These are phyloP conservation scores for Trogon melanurus DNA, from an alignment of 2,113 vertebrate species.

Conservation along the genomic window DNA sequence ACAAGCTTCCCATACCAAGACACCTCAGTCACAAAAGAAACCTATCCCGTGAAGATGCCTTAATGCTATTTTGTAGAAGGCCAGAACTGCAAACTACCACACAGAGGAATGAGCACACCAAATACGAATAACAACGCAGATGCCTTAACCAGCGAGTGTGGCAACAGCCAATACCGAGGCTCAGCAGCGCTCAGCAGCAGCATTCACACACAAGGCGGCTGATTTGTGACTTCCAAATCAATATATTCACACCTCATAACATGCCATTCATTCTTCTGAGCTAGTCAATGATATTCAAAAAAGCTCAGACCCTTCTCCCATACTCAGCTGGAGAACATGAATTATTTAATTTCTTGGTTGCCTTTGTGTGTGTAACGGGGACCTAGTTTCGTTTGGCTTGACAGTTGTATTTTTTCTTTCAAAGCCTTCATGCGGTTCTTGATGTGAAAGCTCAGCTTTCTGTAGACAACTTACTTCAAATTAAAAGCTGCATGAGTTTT, in stretches of 20 bases:
- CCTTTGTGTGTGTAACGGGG: slow-evolving; percentile 19
- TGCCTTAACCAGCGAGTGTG: background rate
- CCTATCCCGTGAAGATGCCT: background rate
- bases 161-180: background rate
- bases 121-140: background rate
- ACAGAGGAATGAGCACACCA: background rate
- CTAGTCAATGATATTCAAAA: slow-evolving; percentile 57
- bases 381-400: slow-evolving; percentile 17
- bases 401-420: slow-evolving; percentile 46
- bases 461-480: slow-evolving; percentile 48
- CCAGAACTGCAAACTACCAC: background rate
- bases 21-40: background rate
- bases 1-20: background rate
- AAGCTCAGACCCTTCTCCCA: slow-evolving; percentile 14
- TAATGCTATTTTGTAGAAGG: background rate
- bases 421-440: slow-evolving; percentile 41
- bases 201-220: background rate
- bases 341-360: slow-evolving; percentile 73
- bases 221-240: slow-evolving; percentile 39
- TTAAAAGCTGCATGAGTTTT: slow-evolving; percentile 58
- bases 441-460: slow-evolving; percentile 46
- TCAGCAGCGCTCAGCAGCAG: slow-evolving; percentile 23
- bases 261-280: slow-evolving; percentile 27
- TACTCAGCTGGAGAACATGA: slow-evolving; percentile 52
- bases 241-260: slow-evolving; percentile 15